Base-by-base conservation (phyloP, 2,888 invertebrate species). In the Agrochola circellaris region DNA sequence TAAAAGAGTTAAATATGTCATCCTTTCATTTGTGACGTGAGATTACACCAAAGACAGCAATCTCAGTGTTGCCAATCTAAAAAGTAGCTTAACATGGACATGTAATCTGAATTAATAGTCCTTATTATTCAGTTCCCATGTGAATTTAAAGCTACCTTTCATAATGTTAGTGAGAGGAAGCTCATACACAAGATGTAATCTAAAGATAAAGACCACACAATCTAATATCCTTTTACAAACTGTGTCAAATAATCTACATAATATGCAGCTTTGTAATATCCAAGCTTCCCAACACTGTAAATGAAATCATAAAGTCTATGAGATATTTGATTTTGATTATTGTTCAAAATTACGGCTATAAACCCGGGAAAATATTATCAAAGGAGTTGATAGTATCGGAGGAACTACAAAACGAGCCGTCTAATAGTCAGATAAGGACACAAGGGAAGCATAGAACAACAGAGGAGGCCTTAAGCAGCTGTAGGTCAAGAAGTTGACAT, bases 241-340 rank as follows among this genome's bases (percentile, higher is more conserved):
- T 75, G 34, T 56, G 60, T 71, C 66, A 77, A 77, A n/a, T 58
- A 62, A 87, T 85, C 56, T 84, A 73, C 84, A 87, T 85, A 75
- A 71, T 78, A 66, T 62, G 34, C 62, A 67, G 60, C 38, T 80
- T 83, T 66, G 42, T 82, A 54, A 80, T 54, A 58, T 58, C 58
- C 13, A n/a, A 75, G 58, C 75, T 66, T 62, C 74, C 2, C 48
- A 83, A 67, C 58, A 61, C 42, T 42, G 26, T 56, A 30, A 81
- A 66, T 66, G 42, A 61, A 61, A 82, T 72, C 61, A 61, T 81
- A 76, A 81, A 83, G 17, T 54, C 45, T 23, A 48, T 75, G 58
- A 81, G 60, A 69, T 56, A 80, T 83, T 62, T 58, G 23, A 58
- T 34, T 61, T 72, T 51, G 30, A 75, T 65, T 13, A 17, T 54